Evolutionary conservation across 2,113 vertebrate genomes (phyloP), one percentile per base, ranked within the genome.

Genomic region (Lasiurus borealis): DNA sequence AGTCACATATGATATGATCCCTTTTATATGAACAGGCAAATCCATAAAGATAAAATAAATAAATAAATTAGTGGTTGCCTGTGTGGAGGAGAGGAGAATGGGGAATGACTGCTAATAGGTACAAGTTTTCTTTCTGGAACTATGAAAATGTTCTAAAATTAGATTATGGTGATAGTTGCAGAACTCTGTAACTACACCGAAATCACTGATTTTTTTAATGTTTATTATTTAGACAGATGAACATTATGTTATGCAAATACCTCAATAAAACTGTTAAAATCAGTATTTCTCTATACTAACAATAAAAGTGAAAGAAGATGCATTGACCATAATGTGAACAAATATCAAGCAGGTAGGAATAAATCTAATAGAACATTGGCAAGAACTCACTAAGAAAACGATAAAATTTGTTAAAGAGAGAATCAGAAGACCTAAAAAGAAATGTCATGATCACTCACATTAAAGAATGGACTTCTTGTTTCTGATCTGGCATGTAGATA

Each of bases 181-280:
- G 57, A 59, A 59, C 21, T 25, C 23, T 59, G 57, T 59, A 59
- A 59, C 23, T 25, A 25, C 25, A 59, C 8, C 57, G 25, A 59
- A 73, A 62, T 48, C 13, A 64, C 0, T 59, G 14, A 71, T 57
- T 72, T 52, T 48, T 72, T 34, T 34, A 71, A 83, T 25, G 25
- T 15, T 82, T 29, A 50, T 66, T 75, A 75, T 71, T 72, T 66
- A 54, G 75, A 76, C 16, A 66, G 29, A 54, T 88, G 36, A 78
- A 48, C 13, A 66, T 46, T 82, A 62, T 64, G 21, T 11, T 40
- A 66, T 52, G 31, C 7, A 69, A 57, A 48, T 46, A 81, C 59
- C 71, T 72, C 62, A 88, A 11, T 82, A 83, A 93, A 71, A n/a
- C 68, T 78, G n/a, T 54, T 76, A 54, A 84, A 94, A 62, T 50